Conservation (phyloP, 2,797 vertebrate species). For the Dendrocincla tyrannina region DNA sequence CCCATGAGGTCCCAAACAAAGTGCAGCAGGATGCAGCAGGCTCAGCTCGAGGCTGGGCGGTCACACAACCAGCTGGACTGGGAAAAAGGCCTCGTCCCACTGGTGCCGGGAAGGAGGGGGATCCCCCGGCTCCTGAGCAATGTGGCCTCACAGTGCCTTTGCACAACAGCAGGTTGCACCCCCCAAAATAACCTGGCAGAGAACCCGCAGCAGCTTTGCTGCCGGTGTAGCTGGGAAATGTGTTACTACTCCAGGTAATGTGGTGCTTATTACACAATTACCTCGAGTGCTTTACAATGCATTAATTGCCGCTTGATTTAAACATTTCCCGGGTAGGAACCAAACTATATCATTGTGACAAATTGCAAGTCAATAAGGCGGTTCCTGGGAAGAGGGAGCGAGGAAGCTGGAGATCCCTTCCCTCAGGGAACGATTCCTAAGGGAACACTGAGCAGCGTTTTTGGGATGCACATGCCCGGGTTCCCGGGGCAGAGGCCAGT, state of each 20-base stretch:
- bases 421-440: not conserved
- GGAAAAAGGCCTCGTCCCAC: slow-evolving; percentile 66
- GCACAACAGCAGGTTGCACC: slow-evolving; percentile 34
- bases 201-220: not conserved
- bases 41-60: slow-evolving; percentile 70
- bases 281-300: slow-evolving; percentile 36
- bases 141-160: slow-evolving; percentile 52
- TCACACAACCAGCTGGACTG: slow-evolving; percentile 61
- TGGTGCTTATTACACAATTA: slow-evolving; percentile 62
- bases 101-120: slow-evolving; percentile 29
- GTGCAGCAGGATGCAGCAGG: slow-evolving; percentile 66
- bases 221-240: slow-evolving; percentile 37
- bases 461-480: too few species aligned
- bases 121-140: slow-evolving; percentile 66
- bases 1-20: slow-evolving; percentile 72
- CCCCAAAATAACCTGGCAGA: slow-evolving; percentile 48
- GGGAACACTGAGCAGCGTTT: accelerated
- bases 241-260: slow-evolving; percentile 65
- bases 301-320: slow-evolving; percentile 71
- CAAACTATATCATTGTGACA: slow-evolving; percentile 38
- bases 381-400: not conserved
- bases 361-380: slow-evolving; percentile 16
- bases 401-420: not conserved
- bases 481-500: too few species aligned
- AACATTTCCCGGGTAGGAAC: slow-evolving; percentile 62